Conservation (phyloP, 2,888 invertebrate genomes). For the Eupithecia insigniata region DNA sequence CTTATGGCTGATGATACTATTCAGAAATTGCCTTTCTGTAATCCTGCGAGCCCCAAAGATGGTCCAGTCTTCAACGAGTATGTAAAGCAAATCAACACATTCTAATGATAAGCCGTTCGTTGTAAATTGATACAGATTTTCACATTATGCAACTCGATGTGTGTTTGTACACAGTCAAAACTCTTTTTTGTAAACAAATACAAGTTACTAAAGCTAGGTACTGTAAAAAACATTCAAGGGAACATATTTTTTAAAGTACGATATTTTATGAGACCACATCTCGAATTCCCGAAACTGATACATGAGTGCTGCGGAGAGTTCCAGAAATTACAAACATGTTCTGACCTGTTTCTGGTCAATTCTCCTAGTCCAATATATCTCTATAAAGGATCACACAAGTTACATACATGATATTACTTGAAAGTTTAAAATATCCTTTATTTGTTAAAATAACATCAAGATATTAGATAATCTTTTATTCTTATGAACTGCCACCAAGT, state of each 20-base stretch:
- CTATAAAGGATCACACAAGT: background rate
- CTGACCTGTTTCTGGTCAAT: slow-evolving; percentile 8
- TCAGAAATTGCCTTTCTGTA: slow-evolving; percentile 77
- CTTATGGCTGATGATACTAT: slow-evolving; percentile 72
- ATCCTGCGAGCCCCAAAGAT: slow-evolving; percentile 68
- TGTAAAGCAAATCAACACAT: slow-evolving; percentile 49
- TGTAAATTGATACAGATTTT: background rate
- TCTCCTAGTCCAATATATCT: background rate
- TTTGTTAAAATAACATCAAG: background rate
- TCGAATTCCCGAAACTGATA: background rate
- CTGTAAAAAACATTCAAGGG: background rate
- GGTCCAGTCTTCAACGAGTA: slow-evolving; percentile 67
- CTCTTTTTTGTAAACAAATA: slow-evolving; percentile 18
- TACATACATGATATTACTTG: background rate
- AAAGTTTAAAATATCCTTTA: background rate
- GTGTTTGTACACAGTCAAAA: slow-evolving; percentile 29
- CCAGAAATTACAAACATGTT: slow-evolving; percentile 15
- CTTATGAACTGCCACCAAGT: background rate
- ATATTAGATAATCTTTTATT: background rate
- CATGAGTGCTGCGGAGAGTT: background rate
- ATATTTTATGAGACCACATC: background rate
- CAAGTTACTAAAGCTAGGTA: too few species aligned
- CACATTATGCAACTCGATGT: slow-evolving; percentile 4
- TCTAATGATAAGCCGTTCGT: background rate
- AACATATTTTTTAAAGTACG: background rate